Conservation (phyloP, 1,140 invertebrate species). For the Babylonia areolata region DNA sequence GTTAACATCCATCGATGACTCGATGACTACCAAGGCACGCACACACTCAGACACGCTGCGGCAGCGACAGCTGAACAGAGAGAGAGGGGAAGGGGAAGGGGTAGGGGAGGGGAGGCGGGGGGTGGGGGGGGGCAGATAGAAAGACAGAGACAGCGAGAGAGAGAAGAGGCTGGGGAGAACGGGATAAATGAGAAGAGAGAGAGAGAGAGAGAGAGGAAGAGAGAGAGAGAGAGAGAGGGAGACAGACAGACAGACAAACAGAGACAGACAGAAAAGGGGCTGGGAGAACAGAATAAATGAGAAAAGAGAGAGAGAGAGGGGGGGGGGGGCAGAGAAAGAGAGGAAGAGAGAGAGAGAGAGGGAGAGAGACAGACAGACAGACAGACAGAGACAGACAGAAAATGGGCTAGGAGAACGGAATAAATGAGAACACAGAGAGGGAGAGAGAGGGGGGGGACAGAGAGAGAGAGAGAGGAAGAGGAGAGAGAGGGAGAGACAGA, state of each 20-base stretch:
- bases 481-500: background rate
- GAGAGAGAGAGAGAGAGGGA: background rate
- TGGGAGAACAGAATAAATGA: background rate
- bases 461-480: background rate
- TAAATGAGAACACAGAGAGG: background rate
- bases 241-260: background rate
- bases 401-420: background rate
- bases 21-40: too few species aligned
- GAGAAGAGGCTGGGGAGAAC: too few species aligned
- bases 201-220: too few species aligned
- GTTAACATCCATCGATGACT: too few species aligned
- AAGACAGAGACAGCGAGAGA: too few species aligned
- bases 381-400: background rate
- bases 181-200: too few species aligned
- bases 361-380: background rate
- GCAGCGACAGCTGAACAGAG: too few species aligned
- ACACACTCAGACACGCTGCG: too few species aligned
- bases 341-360: conserved; percentile 1
- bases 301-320: background rate
- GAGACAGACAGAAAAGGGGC: background rate
- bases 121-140: too few species aligned
- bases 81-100: too few species aligned
- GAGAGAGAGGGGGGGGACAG: background rate
- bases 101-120: too few species aligned
- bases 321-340: background rate